Percentiles rank a stretch among this genome's conserved stretches.
Evolutionary conservation across 2,888 invertebrate species (phyloP).

Genomic region (Orthosia gracilis): DNA sequence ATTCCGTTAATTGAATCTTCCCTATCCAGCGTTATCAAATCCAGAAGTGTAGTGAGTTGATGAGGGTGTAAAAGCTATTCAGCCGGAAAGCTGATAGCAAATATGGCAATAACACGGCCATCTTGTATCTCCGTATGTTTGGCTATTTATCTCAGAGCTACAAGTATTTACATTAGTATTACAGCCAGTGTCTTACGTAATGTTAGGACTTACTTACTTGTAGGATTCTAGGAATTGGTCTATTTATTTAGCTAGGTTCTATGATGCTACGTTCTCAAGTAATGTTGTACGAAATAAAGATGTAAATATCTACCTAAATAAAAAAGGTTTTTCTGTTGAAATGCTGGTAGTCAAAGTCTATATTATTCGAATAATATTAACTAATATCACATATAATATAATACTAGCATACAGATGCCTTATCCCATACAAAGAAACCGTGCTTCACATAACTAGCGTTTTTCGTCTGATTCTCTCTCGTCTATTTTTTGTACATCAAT

Average conservation of each 20-base stretch:
- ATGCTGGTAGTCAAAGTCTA: neutral
- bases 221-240: neutral
- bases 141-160: constrained; percentile 44
- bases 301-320: too few relatives aligned
- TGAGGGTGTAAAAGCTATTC: constrained; percentile 74
- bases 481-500: too few relatives aligned
- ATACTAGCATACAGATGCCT: too few relatives aligned
- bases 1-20: constrained; percentile 20
- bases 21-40: constrained; percentile 41
- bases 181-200: constrained; percentile 1
- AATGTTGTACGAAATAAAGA: constrained; percentile 14
- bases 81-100: constrained; percentile 77
- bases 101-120: constrained; percentile 71
- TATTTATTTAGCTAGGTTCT: constrained; percentile 1
- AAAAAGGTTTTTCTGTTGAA: neutral
- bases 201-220: constrained; percentile 3
- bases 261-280: neutral
- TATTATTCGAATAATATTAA: too few relatives aligned
- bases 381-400: too few relatives aligned
- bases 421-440: too few relatives aligned
- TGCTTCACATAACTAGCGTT: too few relatives aligned
- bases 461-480: too few relatives aligned
- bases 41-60: constrained; percentile 64
- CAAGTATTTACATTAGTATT: constrained; percentile 33
- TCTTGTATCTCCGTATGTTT: constrained; percentile 59